These are phyloP conservation scores for Limnephilus rhombicus DNA, from an alignment of 2,888 invertebrate species.

Conservation along the genomic window DNA sequence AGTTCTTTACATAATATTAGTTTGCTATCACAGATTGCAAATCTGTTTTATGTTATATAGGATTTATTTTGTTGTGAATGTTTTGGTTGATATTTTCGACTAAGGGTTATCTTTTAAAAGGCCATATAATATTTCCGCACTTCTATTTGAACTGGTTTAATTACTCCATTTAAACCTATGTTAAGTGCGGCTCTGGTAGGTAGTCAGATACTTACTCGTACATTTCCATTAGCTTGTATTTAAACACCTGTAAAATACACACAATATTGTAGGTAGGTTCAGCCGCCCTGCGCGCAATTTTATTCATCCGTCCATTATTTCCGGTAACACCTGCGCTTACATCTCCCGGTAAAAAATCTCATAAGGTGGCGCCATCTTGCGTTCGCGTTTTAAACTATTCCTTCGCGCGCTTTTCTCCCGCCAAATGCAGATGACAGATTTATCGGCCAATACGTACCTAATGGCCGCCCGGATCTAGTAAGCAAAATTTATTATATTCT, in stretches of 20 bases:
- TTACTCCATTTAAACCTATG: background rate
- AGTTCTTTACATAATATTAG: too few species aligned
- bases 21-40: too few species aligned
- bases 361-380: constrained; percentile 60
- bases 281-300: constrained; percentile 54
- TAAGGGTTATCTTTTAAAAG: too few species aligned
- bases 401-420: constrained; percentile 54
- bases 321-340: constrained; percentile 63
- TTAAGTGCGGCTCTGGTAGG: background rate
- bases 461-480: constrained; percentile 20
- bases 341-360: constrained; percentile 63
- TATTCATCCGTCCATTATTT: constrained; percentile 65
- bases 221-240: background rate
- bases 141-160: background rate
- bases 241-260: background rate
- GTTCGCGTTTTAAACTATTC: constrained; percentile 60
- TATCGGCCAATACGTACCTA: constrained; percentile 56
- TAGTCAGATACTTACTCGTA: background rate
- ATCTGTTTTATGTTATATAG: too few species aligned
- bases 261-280: background rate
- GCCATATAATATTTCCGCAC: background rate
- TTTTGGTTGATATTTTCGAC: too few species aligned
- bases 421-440: constrained; percentile 64
- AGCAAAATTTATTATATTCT: constrained; percentile 21
- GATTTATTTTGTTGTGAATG: too few species aligned